A percentile compares a stretch with the other conserved stretches of the same genome.
These are phyloP conservation scores for Picus viridis DNA, from an alignment of 2,797 vertebrate species.

Conservation along the genomic window DNA sequence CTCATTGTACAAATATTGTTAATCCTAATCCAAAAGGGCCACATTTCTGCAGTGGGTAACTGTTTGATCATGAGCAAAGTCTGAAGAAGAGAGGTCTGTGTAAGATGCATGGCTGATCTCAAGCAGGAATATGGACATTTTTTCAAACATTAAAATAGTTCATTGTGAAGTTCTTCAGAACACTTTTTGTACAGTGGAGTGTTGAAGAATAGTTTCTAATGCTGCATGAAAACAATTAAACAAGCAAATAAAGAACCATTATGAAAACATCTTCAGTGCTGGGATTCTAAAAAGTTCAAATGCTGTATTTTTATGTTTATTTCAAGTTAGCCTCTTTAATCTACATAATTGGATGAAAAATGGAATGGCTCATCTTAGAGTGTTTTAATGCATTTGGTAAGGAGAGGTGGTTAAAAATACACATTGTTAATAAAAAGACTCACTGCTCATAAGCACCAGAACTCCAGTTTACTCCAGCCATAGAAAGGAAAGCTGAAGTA, in stretches of 20 bases:
- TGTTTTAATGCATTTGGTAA: neutral
- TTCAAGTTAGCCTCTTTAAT: neutral
- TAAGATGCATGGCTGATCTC: neutral
- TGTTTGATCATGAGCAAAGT: neutral
- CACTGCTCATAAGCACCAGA: neutral
- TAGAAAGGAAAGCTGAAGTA: neutral
- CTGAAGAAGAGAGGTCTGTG: neutral
- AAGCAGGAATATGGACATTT: neutral
- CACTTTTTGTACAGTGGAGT: neutral
- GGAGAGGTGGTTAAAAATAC: neutral
- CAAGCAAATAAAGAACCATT: neutral
- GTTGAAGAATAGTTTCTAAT: neutral
- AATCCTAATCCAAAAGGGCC: neutral
- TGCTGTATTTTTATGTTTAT: neutral
- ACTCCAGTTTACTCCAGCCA: neutral
- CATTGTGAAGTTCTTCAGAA: neutral
- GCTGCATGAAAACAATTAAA: neutral
- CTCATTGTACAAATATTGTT: neutral
- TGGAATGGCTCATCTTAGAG: neutral
- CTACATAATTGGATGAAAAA: conserved; percentile 1
- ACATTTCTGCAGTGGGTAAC: neutral
- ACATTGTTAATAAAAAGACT: neutral
- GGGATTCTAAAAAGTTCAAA: neutral
- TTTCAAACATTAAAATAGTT: neutral
- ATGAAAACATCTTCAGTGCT: neutral